Evolutionary conservation across 2,113 vertebrate species (phyloP).

Genomic region (Chaetops frenatus): DNA sequence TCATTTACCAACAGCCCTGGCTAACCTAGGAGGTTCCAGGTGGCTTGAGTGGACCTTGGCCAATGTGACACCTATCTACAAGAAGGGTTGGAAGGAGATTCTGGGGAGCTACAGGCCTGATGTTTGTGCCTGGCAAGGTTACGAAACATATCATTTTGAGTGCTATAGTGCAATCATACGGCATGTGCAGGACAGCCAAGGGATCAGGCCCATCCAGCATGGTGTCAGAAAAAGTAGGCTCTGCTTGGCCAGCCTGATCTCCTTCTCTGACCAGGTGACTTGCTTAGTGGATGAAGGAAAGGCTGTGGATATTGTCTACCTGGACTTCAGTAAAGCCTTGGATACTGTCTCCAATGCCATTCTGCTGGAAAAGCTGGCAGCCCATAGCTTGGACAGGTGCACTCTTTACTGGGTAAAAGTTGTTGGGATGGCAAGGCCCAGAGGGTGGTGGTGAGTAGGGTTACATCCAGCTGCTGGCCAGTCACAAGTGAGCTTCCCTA

Average conservation of each 20-base stretch:
- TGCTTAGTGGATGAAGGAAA: not conserved
- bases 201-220: not conserved
- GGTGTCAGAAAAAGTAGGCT: not conserved
- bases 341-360: not conserved
- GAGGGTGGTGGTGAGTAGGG: too few relatives aligned
- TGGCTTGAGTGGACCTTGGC: not conserved
- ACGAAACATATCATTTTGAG: not conserved
- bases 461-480: accelerated
- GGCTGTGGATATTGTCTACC: not conserved
- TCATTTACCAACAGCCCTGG: not conserved
- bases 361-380: not conserved
- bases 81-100: not conserved
- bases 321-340: not conserved
- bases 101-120: not conserved
- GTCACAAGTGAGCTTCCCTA: accelerated
- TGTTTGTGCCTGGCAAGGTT: accelerated
- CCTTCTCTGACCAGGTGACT: not conserved
- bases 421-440: accelerated
- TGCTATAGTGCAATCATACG: too few relatives aligned
- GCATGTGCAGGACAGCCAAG: not conserved
- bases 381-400: not conserved
- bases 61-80: not conserved
- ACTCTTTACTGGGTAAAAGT: not conserved
- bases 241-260: not conserved
- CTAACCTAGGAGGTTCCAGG: not conserved